Conservation (phyloP, 1,140 invertebrate species). For the Hermetia illucens region DNA sequence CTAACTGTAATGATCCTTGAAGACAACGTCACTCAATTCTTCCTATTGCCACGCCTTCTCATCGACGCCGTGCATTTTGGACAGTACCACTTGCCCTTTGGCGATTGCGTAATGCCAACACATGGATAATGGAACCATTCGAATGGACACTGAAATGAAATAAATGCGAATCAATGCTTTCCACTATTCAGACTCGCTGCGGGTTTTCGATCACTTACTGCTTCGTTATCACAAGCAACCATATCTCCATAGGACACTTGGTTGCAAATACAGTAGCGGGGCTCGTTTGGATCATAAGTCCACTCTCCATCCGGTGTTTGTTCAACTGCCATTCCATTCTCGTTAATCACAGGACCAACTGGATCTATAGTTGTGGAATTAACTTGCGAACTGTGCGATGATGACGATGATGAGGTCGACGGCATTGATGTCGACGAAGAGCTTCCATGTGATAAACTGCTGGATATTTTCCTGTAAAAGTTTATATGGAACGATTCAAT, state of each 20-base stretch:
- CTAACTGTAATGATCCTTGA: no score
- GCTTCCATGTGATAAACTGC: no score
- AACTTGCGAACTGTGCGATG: neutral
- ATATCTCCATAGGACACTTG: conserved; percentile 98
- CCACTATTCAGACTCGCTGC: neutral
- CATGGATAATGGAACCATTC: conserved; percentile 99
- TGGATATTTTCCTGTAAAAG: no score
- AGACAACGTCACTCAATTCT: no score
- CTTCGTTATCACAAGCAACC: conserved; percentile 97
- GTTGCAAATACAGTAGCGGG: conserved; percentile 94
- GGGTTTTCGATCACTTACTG: conserved; percentile 42
- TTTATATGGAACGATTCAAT: no score
- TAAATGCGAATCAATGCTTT: conserved; percentile 1
- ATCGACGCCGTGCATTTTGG: conserved; percentile 85
- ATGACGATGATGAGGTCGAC: conserved; percentile 1
- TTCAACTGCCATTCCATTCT: conserved; percentile 30
- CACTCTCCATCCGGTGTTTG: conserved; percentile 50
- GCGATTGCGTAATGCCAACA: conserved; percentile 87
- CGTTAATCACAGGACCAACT: no score
- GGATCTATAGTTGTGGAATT: conserved; percentile 10
- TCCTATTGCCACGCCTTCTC: conserved; percentile 65
- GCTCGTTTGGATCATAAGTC: conserved; percentile 85
- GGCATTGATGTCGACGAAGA: no score
- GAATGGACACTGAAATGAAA: conserved; percentile 68
- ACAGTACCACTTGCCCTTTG: conserved; percentile 98